Evolutionary conservation across 1,140 invertebrate genomes (phyloP), one percentile per base, ranked within the genome.

Genomic region (Phymastichus coffea): DNA sequence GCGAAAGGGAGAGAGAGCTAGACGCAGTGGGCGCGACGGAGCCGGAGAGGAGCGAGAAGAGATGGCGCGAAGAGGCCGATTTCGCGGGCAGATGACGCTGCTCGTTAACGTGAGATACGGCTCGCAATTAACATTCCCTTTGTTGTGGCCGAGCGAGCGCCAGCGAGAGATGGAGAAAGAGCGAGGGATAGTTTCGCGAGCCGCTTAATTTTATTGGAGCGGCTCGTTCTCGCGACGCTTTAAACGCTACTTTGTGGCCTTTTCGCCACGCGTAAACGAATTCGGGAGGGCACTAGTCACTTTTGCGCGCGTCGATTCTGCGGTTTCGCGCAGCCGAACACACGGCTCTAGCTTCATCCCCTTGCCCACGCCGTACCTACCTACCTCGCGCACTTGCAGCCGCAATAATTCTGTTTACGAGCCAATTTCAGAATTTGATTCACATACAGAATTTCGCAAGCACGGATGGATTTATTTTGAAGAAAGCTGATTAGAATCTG

Each of bases 71-170:
- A 56, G 54, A 56, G 33, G 40, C 20, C 33, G 58, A 61, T 61
- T 61, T 47, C 57, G 41, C 44, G 47, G 25, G 30, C 48, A 57
- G 55, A 63, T 63, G 54, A 52, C 38, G 53, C 46, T 23, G 43
- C 51, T 63, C 61, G 49, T 63, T 63, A 63, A 58, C 49, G 41
- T 47, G 61, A 63, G 33, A n/a, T 51, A 54, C 48, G 54, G 25
- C 37, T 15, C 15, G 28, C 51, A 59, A 55, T 63, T 59, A 59
- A 55, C 51, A 59, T 59, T 41, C 51, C 44, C 62, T 58, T 58
- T 59, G 62, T 49, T 48, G 62, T 23, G 57, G 41, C 41, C 20
- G 43, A 20, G 49, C 44, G 52, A 35, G 30, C 46, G 47, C 38
- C 28, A 19, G 33, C n/a, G n/a, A 12, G 17, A n/a, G n/a, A n/a